Evolutionary conservation across 2,797 vertebrate species (phyloP).

Genomic region (Poecilia gillii): DNA sequence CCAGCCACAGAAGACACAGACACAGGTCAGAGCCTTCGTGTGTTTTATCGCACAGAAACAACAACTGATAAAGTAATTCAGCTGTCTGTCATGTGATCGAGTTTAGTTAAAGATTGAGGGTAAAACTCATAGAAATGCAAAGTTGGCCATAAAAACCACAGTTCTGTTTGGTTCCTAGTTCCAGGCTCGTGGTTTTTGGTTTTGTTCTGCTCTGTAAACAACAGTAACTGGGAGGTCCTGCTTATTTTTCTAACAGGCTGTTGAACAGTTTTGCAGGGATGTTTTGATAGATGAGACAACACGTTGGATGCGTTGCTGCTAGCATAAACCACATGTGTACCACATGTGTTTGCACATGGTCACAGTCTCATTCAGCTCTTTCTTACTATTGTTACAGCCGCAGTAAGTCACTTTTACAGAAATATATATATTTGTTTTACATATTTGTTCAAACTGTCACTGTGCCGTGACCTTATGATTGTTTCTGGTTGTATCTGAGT

Average conservation of each 20-base stretch:
- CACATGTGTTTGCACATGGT: not conserved
- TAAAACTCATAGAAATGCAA: not conserved
- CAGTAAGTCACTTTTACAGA: too few relatives aligned
- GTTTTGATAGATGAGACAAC: constrained; percentile 1
- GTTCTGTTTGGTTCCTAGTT: not conserved
- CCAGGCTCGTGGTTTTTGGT: not conserved
- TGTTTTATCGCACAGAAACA: not conserved
- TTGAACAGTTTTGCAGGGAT: not conserved
- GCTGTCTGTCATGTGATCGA: not conserved
- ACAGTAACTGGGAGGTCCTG: not conserved
- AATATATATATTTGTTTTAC: too few relatives aligned
- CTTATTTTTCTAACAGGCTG: not conserved
- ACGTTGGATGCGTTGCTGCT: not conserved
- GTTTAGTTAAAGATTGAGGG: not conserved
- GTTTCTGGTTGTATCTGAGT: too few relatives aligned
- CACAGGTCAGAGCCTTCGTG: constrained; percentile 39
- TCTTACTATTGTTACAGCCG: not conserved
- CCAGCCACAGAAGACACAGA: constrained; percentile 62
- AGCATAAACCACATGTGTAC: not conserved
- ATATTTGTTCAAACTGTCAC: too few relatives aligned
- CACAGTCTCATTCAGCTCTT: not conserved
- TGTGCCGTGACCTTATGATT: too few relatives aligned
- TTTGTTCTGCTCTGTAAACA: not conserved
- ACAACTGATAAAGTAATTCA: not conserved
- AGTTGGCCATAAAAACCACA: not conserved